Percentiles rank a stretch among this genome's conserved stretches.
phyloP scores from a whole-genome alignment of 1,140 invertebrate genomes.

The Nilaparvata lugens region DNA sequence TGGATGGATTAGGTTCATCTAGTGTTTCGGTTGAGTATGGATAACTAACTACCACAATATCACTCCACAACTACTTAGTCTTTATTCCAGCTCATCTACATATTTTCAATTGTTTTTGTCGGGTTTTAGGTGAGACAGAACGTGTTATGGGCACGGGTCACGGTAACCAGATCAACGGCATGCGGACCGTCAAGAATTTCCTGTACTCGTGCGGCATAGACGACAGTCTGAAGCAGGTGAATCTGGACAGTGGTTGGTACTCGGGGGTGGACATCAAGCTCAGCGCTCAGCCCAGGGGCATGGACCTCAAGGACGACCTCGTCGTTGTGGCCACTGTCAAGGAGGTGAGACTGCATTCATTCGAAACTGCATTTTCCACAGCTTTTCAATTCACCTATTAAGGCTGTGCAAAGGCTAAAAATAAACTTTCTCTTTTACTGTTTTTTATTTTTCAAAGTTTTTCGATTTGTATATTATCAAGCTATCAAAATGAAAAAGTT shows the following conservation, averaged over 20 bases:
- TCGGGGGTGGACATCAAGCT: constrained; percentile 61
- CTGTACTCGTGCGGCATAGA: constrained; percentile 86
- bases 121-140: constrained; percentile 60
- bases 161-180: constrained; percentile 89
- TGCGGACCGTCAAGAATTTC: constrained; percentile 57
- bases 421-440: too few relatives aligned
- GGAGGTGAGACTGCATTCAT: constrained; percentile 52
- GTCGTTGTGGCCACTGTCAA: constrained; percentile 74
- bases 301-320: constrained; percentile 66
- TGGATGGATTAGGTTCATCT: too few relatives aligned
- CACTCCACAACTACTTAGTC: too few relatives aligned
- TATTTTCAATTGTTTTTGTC: neutral
- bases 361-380: neutral
- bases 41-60: too few relatives aligned
- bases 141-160: constrained; percentile 75
- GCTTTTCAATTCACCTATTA: too few relatives aligned
- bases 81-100: neutral
- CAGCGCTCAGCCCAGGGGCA: constrained; percentile 77
- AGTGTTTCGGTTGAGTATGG: neutral
- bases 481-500: too few relatives aligned
- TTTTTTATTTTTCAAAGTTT: too few relatives aligned
- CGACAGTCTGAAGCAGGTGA: constrained; percentile 69
- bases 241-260: constrained; percentile 53
- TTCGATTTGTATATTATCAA: too few relatives aligned
- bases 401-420: too few relatives aligned